Evolutionary conservation across 92 coral and sea anemone species (phyloP).

Genomic region (Meandrina meandrites): DNA sequence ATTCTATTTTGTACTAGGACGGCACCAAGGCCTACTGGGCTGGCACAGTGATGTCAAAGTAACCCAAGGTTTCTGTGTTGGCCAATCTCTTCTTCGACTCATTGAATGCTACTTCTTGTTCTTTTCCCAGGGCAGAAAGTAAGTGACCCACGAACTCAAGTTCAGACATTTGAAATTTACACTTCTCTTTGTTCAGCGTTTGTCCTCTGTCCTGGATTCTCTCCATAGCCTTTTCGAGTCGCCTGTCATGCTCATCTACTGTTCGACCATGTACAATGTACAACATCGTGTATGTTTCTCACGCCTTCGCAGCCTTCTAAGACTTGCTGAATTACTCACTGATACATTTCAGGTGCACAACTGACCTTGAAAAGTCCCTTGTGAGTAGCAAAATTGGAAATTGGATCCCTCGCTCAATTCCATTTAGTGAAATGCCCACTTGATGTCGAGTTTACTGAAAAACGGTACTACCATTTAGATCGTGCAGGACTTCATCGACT

Average conservation of each 20-base stretch:
- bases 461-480: not conserved
- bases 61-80: no score
- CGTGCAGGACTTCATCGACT: not conserved
- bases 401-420: no score
- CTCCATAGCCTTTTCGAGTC: slow-evolving; percentile 47
- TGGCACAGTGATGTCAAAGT: no score
- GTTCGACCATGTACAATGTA: slow-evolving; percentile 69
- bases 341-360: no score
- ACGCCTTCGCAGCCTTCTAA: slow-evolving; percentile 58
- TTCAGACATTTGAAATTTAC: not conserved
- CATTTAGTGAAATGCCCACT: no score
- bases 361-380: not conserved
- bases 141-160: slow-evolving; percentile 9
- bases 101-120: not conserved
- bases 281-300: slow-evolving; percentile 55
- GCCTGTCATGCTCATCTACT: no score
- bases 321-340: slow-evolving; percentile 42
- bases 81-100: no score
- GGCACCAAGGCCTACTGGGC: no score
- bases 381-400: no score
- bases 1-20: no score
- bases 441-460: not conserved
- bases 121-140: no score
- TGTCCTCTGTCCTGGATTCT: slow-evolving; percentile 24
- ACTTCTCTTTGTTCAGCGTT: no score